A percentile compares a stretch with the other conserved stretches of the same genome.
These are phyloP conservation scores for Scaptomyza polygonia DNA, from an alignment of 2,888 invertebrate species.

Conservation along the genomic window DNA sequence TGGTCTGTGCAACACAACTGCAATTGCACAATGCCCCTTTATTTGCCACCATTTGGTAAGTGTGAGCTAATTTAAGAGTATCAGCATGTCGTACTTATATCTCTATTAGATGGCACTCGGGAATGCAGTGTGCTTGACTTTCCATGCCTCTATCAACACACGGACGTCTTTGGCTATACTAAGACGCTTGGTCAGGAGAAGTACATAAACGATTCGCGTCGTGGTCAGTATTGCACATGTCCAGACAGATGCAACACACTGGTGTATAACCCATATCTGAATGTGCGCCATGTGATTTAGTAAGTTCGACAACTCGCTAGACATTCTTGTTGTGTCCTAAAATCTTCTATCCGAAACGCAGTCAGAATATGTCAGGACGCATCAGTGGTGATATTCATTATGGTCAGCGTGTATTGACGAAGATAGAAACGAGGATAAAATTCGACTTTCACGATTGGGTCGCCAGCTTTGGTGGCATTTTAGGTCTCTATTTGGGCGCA, in stretches of 20 bases:
- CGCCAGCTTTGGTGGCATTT: slow-evolving; percentile 84
- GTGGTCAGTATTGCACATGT: slow-evolving; percentile 76
- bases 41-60: slow-evolving; percentile 65
- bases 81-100: too few relatives aligned
- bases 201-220: slow-evolving; percentile 65
- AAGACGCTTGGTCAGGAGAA: slow-evolving; percentile 59
- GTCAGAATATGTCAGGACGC: slow-evolving; percentile 32
- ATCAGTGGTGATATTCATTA: slow-evolving; percentile 82
- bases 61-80: background rate
- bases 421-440: slow-evolving; percentile 82
- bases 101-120: slow-evolving; percentile 26
- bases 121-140: slow-evolving; percentile 75
- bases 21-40: slow-evolving; percentile 76
- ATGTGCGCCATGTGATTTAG: slow-evolving; percentile 53
- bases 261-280: slow-evolving; percentile 57
- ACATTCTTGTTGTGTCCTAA: too few relatives aligned
- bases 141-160: slow-evolving; percentile 69
- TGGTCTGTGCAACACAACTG: slow-evolving; percentile 63
- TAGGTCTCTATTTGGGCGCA: slow-evolving; percentile 84
- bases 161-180: slow-evolving; percentile 66
- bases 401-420: slow-evolving; percentile 81
- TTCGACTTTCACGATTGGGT: slow-evolving; percentile 82
- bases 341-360: slow-evolving; percentile 8
- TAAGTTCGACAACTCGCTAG: slow-evolving; percentile 29
- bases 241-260: slow-evolving; percentile 71